Conservation (phyloP, 2,888 invertebrate species). For the Stratiomys singularior region DNA sequence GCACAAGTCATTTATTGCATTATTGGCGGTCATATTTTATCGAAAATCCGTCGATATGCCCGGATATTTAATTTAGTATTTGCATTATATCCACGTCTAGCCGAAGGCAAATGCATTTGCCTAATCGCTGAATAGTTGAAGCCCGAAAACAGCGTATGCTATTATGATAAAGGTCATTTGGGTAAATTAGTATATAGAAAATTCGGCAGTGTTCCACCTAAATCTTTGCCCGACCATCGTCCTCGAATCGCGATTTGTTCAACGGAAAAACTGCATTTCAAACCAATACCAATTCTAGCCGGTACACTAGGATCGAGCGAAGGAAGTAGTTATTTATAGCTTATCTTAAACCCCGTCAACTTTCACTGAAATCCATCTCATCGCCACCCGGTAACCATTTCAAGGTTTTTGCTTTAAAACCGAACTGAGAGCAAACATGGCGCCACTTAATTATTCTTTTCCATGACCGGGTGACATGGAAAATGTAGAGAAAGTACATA, state of each 20-base stretch:
- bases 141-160: neutral
- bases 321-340: neutral
- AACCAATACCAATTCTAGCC: neutral
- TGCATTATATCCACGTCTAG: no score
- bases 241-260: neutral
- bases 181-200: slow-evolving; percentile 27
- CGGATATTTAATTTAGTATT: no score
- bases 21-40: no score
- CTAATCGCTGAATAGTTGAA: neutral
- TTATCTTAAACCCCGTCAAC: neutral
- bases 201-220: neutral
- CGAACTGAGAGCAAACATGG: slow-evolving; percentile 39
- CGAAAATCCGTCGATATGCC: no score
- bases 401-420: slow-evolving; percentile 33
- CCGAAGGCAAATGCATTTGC: neutral
- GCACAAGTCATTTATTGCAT: no score
- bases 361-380: neutral
- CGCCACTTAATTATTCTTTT: slow-evolving; percentile 45
- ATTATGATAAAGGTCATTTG: slow-evolving; percentile 19
- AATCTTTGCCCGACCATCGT: neutral
- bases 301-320: neutral
- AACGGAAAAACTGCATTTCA: neutral
- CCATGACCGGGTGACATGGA: neutral
- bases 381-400: slow-evolving; percentile 36
- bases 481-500: neutral